Percentiles rank a stretch among this genome's conserved stretches.
Conservation (phyloP, 2,797 vertebrate species). For the Cheirogaleus major region DNA sequence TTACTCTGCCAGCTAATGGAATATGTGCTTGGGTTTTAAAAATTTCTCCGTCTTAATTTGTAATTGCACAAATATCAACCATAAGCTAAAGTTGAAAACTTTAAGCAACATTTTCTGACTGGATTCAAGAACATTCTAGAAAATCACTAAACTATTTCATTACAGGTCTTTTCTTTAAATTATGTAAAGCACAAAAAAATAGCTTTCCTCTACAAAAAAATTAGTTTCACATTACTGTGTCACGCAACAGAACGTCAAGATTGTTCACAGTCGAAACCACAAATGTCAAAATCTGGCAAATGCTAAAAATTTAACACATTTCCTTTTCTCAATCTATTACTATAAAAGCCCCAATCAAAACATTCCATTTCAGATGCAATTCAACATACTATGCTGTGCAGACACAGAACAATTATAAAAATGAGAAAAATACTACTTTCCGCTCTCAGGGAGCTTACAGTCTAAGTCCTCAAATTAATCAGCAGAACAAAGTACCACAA, state of each 20-base stretch:
- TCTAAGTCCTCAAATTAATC: conserved; percentile 39
- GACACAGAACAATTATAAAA: conserved; percentile 6
- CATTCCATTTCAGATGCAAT: not conserved
- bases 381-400: not conserved
- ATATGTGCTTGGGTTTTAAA: not conserved
- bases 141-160: conserved; percentile 30
- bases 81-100: conserved; percentile 6
- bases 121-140: conserved; percentile 33
- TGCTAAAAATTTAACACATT: not conserved
- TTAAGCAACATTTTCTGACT: not conserved
- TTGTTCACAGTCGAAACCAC: not conserved
- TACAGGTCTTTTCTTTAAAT: conserved; percentile 3
- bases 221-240: not conserved
- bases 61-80: not conserved
- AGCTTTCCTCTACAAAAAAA: conserved; percentile 21
- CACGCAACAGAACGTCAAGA: not conserved
- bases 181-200: not conserved
- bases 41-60: conserved; percentile 2
- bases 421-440: not conserved
- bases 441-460: conserved; percentile 67
- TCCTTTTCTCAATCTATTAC: not conserved
- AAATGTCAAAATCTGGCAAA: conserved; percentile 27
- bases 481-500: not conserved
- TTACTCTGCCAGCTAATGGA: not conserved
- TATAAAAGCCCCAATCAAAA: not conserved